Base-by-base conservation (phyloP, 1,140 invertebrate species). In the Hypothenemus hampei region DNA sequence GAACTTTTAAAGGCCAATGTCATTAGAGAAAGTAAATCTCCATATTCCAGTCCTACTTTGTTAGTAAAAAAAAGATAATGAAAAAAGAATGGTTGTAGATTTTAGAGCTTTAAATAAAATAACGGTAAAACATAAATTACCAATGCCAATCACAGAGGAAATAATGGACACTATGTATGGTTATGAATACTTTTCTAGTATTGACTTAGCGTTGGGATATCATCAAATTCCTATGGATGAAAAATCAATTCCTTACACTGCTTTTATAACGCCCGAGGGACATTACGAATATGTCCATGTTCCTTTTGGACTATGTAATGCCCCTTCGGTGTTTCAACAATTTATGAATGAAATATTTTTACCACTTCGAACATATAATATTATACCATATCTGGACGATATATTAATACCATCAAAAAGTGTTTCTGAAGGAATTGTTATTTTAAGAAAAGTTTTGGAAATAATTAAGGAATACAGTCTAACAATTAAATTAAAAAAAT, bases 151-250 rank as follows among this genome's bases (percentile, higher is more conserved):
- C n/a, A 44, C 26, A 10, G 21, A 44, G 39, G 64, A 33, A 43
- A 65, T 16, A 59, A 72, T 50, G 54, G 77, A 52, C 75, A 69
- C 56, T 55, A 59, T 68, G 16, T 29, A 43, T 23, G 66, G 62
- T 5, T 63, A 60, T 11, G 57, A 19, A 15, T 67, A 46, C 51
- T 72, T 63, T 51, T 65, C 35, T 47, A 65, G 43, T 46, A 60
- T 65, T 23, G 67, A 69, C 41, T 33, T 66, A 4, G 21, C 37
- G 43, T 24, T 40, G 1, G 62, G 62, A 4, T 68, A 68, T 55
- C 57, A 66, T 43, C 65, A 70, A 20, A 59, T 72, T 10, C 49
- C 62, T 3, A 50, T 72, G 6, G 43, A 57, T 4, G 51, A 59
- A 49, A 53, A 62, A 18, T 66, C 63, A 22, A 58, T 56, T 22